A percentile compares a stretch with the other conserved stretches of the same genome.
Conservation (phyloP, 2,888 invertebrate genomes). For the Drosophila austrosaltans region DNA sequence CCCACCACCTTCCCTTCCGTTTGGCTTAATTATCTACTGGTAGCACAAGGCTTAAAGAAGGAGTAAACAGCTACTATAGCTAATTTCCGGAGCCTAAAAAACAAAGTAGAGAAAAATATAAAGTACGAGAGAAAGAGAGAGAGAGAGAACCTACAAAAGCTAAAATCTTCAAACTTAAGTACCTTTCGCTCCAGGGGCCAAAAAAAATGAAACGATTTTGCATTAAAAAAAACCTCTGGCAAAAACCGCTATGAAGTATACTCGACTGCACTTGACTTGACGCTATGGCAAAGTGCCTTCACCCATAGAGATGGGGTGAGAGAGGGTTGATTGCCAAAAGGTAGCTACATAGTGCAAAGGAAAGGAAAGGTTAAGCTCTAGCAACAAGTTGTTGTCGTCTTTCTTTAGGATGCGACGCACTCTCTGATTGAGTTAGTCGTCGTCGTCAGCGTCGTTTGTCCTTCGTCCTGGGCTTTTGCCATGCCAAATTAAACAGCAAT, state of each 20-base stretch:
- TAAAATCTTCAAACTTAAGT: constrained; percentile 8
- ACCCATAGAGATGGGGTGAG: not conserved
- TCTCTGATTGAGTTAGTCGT: constrained; percentile 67
- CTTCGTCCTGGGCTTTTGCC: constrained; percentile 41
- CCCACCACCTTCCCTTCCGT: not conserved
- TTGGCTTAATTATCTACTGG: constrained; percentile 15
- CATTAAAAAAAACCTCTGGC: constrained; percentile 20
- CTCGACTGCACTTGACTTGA: constrained; percentile 46
- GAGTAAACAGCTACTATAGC: constrained; percentile 29
- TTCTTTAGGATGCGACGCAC: constrained; percentile 41
- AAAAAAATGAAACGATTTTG: constrained; percentile 33
- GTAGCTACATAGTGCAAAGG: not conserved
- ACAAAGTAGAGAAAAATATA: not conserved
- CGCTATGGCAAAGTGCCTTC: constrained; percentile 41
- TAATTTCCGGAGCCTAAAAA: constrained; percentile 59
- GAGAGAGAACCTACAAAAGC: constrained; percentile 30
- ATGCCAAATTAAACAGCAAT: constrained; percentile 82
- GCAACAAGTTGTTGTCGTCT: constrained; percentile 35
- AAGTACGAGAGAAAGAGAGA: too few species aligned
- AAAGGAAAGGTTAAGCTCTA: constrained; percentile 55
- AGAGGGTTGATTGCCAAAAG: constrained; percentile 35
- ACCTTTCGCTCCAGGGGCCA: constrained; percentile 24
- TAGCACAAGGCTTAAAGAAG: not conserved
- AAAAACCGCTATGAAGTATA: constrained; percentile 23
- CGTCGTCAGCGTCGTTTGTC: constrained; percentile 13